Evolutionary conservation across 2,797 vertebrate species (phyloP).

Genomic region (Scarus forsteni): DNA sequence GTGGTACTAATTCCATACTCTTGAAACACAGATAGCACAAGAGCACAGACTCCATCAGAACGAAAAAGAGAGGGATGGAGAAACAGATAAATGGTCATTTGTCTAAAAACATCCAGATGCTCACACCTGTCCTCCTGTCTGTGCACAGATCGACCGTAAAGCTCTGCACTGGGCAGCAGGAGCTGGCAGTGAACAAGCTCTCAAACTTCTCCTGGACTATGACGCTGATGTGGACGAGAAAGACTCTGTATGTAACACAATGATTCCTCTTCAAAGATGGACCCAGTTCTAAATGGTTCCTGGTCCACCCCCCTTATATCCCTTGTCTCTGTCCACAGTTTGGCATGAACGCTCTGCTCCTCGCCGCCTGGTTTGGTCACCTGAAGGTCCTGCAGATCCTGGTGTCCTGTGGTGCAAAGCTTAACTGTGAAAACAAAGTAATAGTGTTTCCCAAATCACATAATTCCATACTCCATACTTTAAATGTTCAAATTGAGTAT

Average conservation of each 20-base stretch:
- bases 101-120: neutral
- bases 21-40: no score
- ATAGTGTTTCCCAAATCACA: no score
- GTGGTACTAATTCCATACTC: no score
- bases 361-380: conserved; percentile 94
- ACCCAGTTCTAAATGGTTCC: no score
- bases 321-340: conserved; percentile 79
- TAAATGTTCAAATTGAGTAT: no score
- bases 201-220: conserved; percentile 88
- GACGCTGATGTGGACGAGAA: conserved; percentile 84
- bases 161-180: conserved; percentile 93
- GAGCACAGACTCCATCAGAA: no score
- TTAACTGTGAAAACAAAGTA: conserved; percentile 90
- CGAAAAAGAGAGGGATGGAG: no score
- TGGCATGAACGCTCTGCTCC: conserved; percentile 92
- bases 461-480: no score
- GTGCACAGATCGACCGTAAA: conserved; percentile 85
- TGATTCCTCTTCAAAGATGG: no score
- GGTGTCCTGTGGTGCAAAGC: conserved; percentile 89
- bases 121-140: neutral
- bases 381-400: conserved; percentile 89
- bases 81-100: no score
- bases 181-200: conserved; percentile 86
- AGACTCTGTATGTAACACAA: conserved; percentile 83
- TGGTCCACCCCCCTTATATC: no score